A percentile compares a stretch with the other conserved stretches of the same genome.
These are phyloP conservation scores for Aurelia aurita DNA, from an alignment of 30 jellyfish, hydroid and myxozoan species.

Conservation along the genomic window DNA sequence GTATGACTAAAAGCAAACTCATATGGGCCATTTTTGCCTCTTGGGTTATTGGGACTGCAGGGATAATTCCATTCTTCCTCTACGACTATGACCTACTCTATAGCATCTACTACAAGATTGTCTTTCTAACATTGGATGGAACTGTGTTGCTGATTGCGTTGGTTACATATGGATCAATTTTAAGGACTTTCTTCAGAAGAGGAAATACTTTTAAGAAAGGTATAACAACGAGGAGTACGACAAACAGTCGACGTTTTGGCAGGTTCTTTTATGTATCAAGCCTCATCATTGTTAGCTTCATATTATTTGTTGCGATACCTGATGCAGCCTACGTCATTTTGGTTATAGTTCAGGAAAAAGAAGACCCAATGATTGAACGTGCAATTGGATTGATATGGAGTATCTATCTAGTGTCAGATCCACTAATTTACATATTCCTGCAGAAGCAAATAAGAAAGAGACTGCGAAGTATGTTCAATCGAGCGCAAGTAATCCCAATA, in stretches of 20 bases:
- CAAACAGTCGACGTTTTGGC: neutral
- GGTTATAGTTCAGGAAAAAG: slow-evolving; percentile 33
- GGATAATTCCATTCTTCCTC: slow-evolving; percentile 52
- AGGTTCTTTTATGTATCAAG: slow-evolving; percentile 45
- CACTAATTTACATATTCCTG: slow-evolving; percentile 47
- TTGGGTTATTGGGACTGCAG: slow-evolving; percentile 60
- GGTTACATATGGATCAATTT: slow-evolving; percentile 41
- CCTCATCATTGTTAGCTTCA: slow-evolving; percentile 54
- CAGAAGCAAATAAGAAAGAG: slow-evolving; percentile 31
- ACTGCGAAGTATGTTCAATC: neutral
- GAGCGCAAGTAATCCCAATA: no score
- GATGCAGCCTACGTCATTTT: slow-evolving; percentile 44
- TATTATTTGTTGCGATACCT: slow-evolving; percentile 59
- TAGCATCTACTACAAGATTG: slow-evolving; percentile 48
- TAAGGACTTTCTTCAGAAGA: slow-evolving; percentile 2
- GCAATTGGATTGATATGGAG: slow-evolving; percentile 53
- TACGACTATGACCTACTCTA: slow-evolving; percentile 27
- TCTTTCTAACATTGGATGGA: slow-evolving; percentile 43
- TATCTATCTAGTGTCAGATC: slow-evolving; percentile 47
- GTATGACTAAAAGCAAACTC: slow-evolving; percentile 12
- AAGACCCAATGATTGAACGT: slow-evolving; percentile 35
- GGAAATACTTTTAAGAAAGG: neutral
- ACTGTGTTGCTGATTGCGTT: slow-evolving; percentile 17
- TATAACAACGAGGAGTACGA: neutral
- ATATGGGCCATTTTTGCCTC: slow-evolving; percentile 5